Evolutionary conservation across 1,140 invertebrate genomes (phyloP), one percentile per base, ranked within the genome.

Genomic region (Phenacoccus solenopsis): DNA sequence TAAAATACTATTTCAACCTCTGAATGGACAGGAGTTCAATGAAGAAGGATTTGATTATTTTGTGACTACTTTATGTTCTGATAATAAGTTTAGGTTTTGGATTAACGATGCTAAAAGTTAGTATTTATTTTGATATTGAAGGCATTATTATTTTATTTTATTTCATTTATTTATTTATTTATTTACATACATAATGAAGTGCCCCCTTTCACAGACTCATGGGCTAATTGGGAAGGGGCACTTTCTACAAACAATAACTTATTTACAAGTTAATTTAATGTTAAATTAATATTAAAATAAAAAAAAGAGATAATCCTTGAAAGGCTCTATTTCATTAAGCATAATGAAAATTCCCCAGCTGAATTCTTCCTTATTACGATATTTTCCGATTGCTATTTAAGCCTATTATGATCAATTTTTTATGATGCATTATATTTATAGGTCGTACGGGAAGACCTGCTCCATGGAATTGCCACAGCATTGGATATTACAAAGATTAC

Each of bases 391-490:
- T 38, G 9, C n/a, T 10, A 38, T 35, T 35, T 56, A 28, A 13
- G 13, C 9, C n/a, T n/a, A n/a, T n/a, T n/a, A 64, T 72, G 68
- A 73, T 67, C 25, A 27, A 38, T 25, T 64, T 21, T 68, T 72
- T 70, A 22, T 71, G 69, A 71, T 72, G 74, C 72, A 72, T 28
- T 59, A 70, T 69, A 12, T 64, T 73, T 75, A 75, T 73, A 70
- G 72, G 73, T 77, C 78, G 68, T 74, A 82, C 82, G 77, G 73
- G 80, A 82, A 74, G 78, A 75, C 1, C 76, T 76, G 35, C 56
- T 76, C 82, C 75, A 7, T 93, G 90, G 90, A 80, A 76, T 59
- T 90, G 87, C 76, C 79, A 84, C 20, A 84, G 83, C 59, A 78
- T 85, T 28, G 86, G 86, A 1, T 83, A 80, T 67, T 91, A 90